These are phyloP conservation scores for Phylloscopus whistleri DNA, from an alignment of 2,113 vertebrate species.

Conservation along the genomic window DNA sequence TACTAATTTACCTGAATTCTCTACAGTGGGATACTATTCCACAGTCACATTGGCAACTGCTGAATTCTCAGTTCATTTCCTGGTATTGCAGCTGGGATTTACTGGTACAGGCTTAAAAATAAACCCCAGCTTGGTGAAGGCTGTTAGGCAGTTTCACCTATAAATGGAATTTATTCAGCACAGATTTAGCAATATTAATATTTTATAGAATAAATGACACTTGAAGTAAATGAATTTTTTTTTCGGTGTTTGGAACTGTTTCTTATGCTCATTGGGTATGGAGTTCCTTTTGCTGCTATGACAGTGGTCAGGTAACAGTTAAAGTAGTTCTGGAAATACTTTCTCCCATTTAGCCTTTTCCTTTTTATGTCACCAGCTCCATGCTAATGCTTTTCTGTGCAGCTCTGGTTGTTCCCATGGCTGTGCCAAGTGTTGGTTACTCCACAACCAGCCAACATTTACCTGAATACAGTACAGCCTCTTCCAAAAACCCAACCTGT, in stretches of 20 bases:
- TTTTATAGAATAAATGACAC: neutral
- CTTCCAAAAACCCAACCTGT: neutral
- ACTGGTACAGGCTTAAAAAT: neutral
- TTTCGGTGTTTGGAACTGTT: neutral
- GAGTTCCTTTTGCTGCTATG: neutral
- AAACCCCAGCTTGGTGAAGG: neutral
- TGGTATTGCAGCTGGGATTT: neutral
- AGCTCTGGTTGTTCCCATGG: rapidly evolving
- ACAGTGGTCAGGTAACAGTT: neutral
- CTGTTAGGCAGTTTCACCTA: neutral
- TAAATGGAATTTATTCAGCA: neutral
- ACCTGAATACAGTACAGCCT: neutral
- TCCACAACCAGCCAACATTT: neutral
- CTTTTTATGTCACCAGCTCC: neutral
- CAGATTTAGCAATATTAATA: neutral
- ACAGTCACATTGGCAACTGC: neutral
- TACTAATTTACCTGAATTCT: neutral
- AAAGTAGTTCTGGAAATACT: neutral
- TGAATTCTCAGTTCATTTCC: neutral
- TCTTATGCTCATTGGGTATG: neutral
- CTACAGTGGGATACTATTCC: rapidly evolving
- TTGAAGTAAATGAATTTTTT: neutral
- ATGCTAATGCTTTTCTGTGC: rapidly evolving
- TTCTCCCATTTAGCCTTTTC: neutral
- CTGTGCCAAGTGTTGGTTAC: neutral